Conservation (phyloP, 2,797 vertebrate species). For the Valencia hispanica region DNA sequence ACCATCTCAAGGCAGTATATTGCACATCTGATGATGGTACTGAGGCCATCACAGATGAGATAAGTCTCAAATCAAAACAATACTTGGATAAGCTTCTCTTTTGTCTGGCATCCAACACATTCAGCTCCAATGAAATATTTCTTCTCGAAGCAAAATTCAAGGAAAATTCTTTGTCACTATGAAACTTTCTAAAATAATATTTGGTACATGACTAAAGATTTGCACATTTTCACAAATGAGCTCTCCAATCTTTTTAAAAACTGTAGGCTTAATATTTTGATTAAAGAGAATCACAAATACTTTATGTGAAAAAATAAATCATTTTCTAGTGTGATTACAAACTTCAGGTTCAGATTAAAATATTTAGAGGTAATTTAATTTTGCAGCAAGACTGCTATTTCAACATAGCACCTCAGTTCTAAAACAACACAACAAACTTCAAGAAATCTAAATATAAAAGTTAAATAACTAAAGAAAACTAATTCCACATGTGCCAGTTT, state of each 20-base stretch:
- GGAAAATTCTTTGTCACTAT: slow-evolving; percentile 5
- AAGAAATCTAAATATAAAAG: background rate
- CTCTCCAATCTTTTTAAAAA: background rate
- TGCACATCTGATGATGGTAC: slow-evolving; percentile 54
- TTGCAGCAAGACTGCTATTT: background rate
- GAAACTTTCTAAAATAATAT: background rate
- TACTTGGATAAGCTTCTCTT: slow-evolving; percentile 23
- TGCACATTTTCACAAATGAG: background rate
- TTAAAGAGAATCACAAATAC: background rate
- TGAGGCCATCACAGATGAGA: slow-evolving; percentile 52
- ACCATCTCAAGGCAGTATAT: slow-evolving; percentile 61
- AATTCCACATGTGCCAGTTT: background rate
- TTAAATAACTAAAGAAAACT: background rate
- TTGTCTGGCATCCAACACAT: slow-evolving; percentile 2
- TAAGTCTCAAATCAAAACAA: slow-evolving; percentile 31
- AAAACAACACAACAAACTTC: background rate
- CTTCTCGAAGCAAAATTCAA: background rate
- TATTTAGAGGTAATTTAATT: background rate
- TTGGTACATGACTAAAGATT: background rate
- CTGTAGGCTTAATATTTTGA: background rate
- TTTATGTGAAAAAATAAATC: no score
- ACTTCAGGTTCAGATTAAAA: background rate
- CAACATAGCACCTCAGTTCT: background rate
- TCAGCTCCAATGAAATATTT: slow-evolving; percentile 2
- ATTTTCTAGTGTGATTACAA: background rate